Conservation (phyloP, 1,140 invertebrate genomes). For the Notospermus geniculatus region DNA sequence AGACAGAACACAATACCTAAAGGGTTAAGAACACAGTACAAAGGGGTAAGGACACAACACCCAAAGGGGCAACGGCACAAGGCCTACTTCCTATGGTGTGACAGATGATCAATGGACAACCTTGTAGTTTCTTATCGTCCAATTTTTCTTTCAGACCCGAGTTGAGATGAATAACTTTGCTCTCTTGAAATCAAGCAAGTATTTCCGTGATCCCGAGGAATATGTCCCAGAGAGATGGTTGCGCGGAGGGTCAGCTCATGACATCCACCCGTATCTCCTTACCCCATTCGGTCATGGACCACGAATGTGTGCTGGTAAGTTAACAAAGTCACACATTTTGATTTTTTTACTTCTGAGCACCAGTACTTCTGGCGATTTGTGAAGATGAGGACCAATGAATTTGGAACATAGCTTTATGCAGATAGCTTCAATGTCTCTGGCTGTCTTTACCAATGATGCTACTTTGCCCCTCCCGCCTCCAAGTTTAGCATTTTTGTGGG, state of each 20-base stretch:
- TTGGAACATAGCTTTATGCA: too few species aligned
- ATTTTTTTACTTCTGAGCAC: too few species aligned
- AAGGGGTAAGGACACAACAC: slow-evolving; percentile 73
- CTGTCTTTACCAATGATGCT: too few species aligned
- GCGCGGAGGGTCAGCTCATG: slow-evolving; percentile 37
- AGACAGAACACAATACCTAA: slow-evolving; percentile 71
- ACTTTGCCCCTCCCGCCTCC: too few species aligned
- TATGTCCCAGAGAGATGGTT: slow-evolving; percentile 87
- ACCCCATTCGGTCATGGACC: slow-evolving; percentile 81
- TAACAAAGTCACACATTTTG: too few species aligned
- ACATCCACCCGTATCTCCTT: slow-evolving; percentile 66
- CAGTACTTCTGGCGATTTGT: too few species aligned
- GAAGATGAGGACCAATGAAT: too few species aligned
- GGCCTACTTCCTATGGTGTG: too few species aligned
- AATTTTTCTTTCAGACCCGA: slow-evolving; percentile 67
- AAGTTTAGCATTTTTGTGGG: too few species aligned
- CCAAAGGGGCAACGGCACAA: slow-evolving; percentile 74
- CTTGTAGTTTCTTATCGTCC: neutral
- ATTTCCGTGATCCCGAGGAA: slow-evolving; percentile 72
- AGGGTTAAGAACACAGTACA: slow-evolving; percentile 72
- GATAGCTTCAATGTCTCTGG: too few species aligned
- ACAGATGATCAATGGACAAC: slow-evolving; percentile 46
- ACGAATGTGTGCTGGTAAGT: slow-evolving; percentile 58
- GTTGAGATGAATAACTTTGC: slow-evolving; percentile 82
- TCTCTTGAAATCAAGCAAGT: slow-evolving; percentile 72